Conservation (phyloP, 2,888 invertebrate genomes). For the Rapana venosa region DNA sequence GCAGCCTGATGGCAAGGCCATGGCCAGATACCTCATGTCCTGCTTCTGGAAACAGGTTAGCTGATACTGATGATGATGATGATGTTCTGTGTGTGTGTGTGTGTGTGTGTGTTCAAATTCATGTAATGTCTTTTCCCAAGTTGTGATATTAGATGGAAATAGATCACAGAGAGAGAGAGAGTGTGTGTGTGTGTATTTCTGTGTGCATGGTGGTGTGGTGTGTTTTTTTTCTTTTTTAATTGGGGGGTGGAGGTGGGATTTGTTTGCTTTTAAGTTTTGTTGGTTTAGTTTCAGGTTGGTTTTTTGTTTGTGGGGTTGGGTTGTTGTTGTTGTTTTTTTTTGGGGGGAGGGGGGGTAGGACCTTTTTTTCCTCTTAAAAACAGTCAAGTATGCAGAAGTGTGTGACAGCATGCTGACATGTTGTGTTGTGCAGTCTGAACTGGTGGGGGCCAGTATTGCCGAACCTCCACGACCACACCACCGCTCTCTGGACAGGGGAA, state of each 20-base stretch:
- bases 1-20: conserved; percentile 53
- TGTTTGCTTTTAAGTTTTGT: background rate
- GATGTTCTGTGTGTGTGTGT: conserved; percentile 7
- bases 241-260: background rate
- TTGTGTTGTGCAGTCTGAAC: conserved; percentile 46
- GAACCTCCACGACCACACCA: conserved; percentile 54
- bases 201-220: background rate
- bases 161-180: no score
- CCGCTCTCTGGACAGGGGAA: conserved; percentile 50
- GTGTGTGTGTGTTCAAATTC: conserved; percentile 23
- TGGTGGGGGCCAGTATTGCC: conserved; percentile 53
- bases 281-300: background rate
- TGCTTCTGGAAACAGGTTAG: conserved; percentile 50
- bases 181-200: background rate
- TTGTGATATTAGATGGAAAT: no score
- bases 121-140: no score
- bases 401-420: background rate
- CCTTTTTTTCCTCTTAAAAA: no score
- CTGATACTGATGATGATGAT: no score
- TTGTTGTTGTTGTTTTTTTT: background rate
- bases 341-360: no score
- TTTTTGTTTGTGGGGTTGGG: no score
- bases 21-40: conserved; percentile 54
- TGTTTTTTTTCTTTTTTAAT: background rate
- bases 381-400: no score